These are phyloP conservation scores for Oryzias melastigma DNA, from an alignment of 2,113 vertebrate genomes.

Conservation along the genomic window DNA sequence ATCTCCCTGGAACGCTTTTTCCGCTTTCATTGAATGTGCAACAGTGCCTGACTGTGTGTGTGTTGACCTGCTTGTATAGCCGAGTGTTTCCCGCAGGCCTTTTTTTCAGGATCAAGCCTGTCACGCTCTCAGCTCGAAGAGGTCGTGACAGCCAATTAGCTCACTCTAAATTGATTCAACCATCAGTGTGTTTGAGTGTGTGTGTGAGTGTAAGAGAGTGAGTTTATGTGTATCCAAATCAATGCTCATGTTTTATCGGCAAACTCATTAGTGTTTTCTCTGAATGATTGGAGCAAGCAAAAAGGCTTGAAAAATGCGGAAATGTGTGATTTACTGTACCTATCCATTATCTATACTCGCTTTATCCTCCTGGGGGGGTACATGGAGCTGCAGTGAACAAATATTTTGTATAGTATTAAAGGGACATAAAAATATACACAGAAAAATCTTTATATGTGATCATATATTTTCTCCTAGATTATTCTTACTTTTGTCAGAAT, in stretches of 20 bases:
- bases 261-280: constrained; percentile 57
- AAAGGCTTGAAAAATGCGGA: constrained; percentile 29
- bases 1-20: constrained; percentile 13
- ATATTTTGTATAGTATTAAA: not conserved
- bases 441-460: too few relatives aligned
- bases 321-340: constrained; percentile 20
- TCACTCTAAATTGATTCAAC: constrained; percentile 56
- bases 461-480: too few relatives aligned
- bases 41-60: not conserved
- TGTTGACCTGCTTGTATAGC: constrained; percentile 33
- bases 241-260: constrained; percentile 59
- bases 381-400: not conserved
- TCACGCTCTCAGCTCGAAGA: constrained; percentile 46
- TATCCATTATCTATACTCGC: too few relatives aligned
- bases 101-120: constrained; percentile 58
- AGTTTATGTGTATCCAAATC: constrained; percentile 25
- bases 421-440: not conserved
- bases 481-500: too few relatives aligned
- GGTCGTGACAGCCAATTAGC: constrained; percentile 68
- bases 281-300: constrained; percentile 31
- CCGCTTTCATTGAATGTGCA: constrained; percentile 1
- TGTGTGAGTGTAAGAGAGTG: not conserved
- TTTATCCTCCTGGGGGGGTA: too few relatives aligned
- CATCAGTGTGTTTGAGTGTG: constrained; percentile 12
- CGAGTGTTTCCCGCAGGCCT: constrained; percentile 42